Evolutionary conservation across 2,797 vertebrate genomes (phyloP).

Genomic region (Nyctalus aviator): DNA sequence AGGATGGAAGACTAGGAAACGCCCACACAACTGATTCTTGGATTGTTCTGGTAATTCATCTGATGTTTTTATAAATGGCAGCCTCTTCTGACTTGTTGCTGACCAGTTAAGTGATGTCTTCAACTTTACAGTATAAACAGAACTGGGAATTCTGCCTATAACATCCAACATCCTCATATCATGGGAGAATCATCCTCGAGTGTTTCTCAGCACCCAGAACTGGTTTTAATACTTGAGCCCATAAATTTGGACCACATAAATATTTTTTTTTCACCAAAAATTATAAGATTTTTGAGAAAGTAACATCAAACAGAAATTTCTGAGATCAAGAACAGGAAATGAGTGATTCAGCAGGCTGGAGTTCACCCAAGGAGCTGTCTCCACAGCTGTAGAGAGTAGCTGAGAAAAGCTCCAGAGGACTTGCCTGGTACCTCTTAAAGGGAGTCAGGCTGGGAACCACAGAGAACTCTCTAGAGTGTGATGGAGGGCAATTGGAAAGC

Average conservation of each 20-base stretch:
- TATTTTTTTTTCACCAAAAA: conserved; percentile 37
- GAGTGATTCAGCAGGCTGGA: conserved; percentile 73
- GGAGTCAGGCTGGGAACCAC: background rate
- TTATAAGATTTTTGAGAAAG: conserved; percentile 47
- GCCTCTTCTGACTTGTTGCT: conserved; percentile 38
- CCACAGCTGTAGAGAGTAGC: conserved; percentile 58
- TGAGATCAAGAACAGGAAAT: conserved; percentile 79
- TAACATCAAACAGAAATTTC: conserved; percentile 75
- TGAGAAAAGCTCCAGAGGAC: conserved; percentile 66
- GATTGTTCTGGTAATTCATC: background rate
- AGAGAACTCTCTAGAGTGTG: background rate
- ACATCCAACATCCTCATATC: background rate
- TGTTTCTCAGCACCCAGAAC: conserved; percentile 1
- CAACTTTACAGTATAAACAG: conserved; percentile 29
- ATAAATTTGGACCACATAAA: conserved; percentile 58
- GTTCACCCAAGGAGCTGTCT: conserved; percentile 76
- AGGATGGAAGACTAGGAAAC: conserved; percentile 41
- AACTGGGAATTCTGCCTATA: conserved; percentile 15
- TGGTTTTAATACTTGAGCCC: conserved; percentile 8
- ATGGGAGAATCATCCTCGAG: background rate
- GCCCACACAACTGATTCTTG: background rate
- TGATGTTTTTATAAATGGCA: conserved; percentile 57
- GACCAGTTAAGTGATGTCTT: conserved; percentile 58
- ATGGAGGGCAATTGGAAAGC: background rate
- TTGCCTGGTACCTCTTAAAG: conserved; percentile 57